Conservation (phyloP, 2,113 vertebrate species). For the Ondatra zibethicus region DNA sequence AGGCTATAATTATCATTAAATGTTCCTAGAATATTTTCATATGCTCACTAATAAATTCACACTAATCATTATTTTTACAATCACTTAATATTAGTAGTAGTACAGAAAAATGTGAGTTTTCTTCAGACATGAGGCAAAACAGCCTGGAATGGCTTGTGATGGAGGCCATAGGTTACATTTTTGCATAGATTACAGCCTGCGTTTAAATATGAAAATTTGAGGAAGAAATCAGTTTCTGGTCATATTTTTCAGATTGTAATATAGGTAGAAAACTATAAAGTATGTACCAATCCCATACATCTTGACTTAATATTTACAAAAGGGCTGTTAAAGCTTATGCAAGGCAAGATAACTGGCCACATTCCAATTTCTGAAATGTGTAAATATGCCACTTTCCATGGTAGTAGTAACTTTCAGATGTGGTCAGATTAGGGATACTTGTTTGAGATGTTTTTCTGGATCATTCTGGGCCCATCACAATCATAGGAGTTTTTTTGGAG, state of each 20-base stretch:
- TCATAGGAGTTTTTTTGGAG: neutral
- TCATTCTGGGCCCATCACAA: neutral
- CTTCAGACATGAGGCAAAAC: neutral
- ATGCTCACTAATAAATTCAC: neutral
- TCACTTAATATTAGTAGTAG: neutral
- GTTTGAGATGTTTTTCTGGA: neutral
- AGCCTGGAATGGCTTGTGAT: neutral
- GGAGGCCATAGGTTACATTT: neutral
- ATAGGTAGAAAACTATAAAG: neutral
- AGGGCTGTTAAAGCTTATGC: neutral
- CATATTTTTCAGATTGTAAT: neutral
- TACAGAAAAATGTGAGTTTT: neutral
- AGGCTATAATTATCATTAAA: conserved; percentile 17
- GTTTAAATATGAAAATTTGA: neutral
- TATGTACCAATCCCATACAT: neutral
- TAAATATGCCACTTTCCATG: neutral
- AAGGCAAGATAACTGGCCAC: neutral
- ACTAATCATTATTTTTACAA: neutral
- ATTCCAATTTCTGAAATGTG: neutral
- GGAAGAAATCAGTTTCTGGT: neutral
- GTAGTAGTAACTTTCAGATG: neutral
- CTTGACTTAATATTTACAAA: conserved; percentile 1
- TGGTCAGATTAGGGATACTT: neutral
- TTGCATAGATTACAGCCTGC: neutral
- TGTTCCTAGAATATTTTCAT: neutral